Conservation (phyloP, 1,140 invertebrate genomes). For the Drosophila repleta region DNA sequence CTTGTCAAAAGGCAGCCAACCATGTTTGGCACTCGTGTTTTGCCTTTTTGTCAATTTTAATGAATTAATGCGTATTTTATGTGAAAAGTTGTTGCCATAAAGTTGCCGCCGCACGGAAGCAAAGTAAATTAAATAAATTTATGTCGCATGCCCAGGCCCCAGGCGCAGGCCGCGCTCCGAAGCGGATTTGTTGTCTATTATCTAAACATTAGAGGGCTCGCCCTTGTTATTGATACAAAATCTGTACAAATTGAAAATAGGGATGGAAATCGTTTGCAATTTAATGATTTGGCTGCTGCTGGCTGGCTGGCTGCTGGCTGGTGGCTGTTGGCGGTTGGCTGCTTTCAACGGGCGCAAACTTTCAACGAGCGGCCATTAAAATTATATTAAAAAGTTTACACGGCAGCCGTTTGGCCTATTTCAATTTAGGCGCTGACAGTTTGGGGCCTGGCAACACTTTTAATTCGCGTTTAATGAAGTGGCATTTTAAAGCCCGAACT, state of each 20-base stretch:
- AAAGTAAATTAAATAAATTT: constrained; percentile 81
- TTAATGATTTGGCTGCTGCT: constrained; percentile 62
- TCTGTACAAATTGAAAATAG: constrained; percentile 73
- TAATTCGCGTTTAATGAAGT: constrained; percentile 67
- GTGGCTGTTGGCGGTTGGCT: constrained; percentile 37
- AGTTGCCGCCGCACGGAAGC: constrained; percentile 50
- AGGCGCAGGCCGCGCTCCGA: neutral
- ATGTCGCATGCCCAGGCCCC: constrained; percentile 34
- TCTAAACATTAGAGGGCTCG: constrained; percentile 65
- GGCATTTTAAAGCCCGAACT: constrained; percentile 37
- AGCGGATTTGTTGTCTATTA: constrained; percentile 62
- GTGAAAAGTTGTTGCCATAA: constrained; percentile 65
- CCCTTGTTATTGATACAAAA: constrained; percentile 71
- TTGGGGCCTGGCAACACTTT: constrained; percentile 25
- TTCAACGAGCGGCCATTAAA: constrained; percentile 59
- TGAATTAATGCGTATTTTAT: constrained; percentile 82
- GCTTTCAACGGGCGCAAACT: constrained; percentile 15
- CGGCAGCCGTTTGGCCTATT: constrained; percentile 46
- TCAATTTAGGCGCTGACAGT: constrained; percentile 45
- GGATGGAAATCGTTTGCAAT: constrained; percentile 54
- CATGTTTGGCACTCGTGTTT: constrained; percentile 67
- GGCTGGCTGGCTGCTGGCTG: neutral
- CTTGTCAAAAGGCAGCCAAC: constrained; percentile 57
- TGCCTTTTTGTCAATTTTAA: constrained; percentile 79
- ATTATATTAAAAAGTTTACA: constrained; percentile 75